These are phyloP conservation scores for Alsophila aescularia DNA, from an alignment of 2,888 invertebrate genomes.

Conservation along the genomic window DNA sequence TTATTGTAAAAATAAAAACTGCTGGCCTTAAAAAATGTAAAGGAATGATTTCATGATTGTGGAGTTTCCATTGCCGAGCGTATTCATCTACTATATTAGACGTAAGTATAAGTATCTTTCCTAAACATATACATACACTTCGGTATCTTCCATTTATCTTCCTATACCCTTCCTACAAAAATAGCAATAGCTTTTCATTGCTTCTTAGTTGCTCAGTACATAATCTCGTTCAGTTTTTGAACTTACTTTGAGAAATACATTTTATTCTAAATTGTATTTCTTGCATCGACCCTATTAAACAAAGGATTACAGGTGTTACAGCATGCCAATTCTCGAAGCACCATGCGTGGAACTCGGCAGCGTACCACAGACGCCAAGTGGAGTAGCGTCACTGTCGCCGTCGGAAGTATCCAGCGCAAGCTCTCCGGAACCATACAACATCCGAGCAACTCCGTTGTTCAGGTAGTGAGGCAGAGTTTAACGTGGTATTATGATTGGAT, in stretches of 20 bases:
- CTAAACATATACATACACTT: too few relatives aligned
- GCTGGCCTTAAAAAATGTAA: background rate
- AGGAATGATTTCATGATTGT: background rate
- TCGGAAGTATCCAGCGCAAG: slow-evolving; percentile 78
- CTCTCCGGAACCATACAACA: slow-evolving; percentile 68
- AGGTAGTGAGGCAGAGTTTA: slow-evolving; percentile 51
- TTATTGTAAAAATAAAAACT: background rate
- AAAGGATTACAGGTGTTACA: slow-evolving; percentile 18
- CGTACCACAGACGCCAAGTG: slow-evolving; percentile 63
- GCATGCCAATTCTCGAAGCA: slow-evolving; percentile 71
- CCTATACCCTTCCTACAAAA: too few relatives aligned
- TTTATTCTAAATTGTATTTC: too few relatives aligned
- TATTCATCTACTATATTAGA: background rate
- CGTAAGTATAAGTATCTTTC: too few relatives aligned
- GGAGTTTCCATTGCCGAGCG: background rate
- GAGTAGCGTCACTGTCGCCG: slow-evolving; percentile 66
- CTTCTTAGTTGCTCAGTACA: too few relatives aligned
- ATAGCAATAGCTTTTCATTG: too few relatives aligned
- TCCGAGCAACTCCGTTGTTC: slow-evolving; percentile 71
- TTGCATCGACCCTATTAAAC: too few relatives aligned
- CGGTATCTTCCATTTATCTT: too few relatives aligned
- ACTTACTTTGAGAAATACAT: too few relatives aligned
- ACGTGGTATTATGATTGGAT: too few relatives aligned
- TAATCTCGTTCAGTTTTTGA: too few relatives aligned
- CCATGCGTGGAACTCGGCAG: slow-evolving; percentile 71